Conservation (phyloP, 2,113 vertebrate species). For the Gorilla gorilla region DNA sequence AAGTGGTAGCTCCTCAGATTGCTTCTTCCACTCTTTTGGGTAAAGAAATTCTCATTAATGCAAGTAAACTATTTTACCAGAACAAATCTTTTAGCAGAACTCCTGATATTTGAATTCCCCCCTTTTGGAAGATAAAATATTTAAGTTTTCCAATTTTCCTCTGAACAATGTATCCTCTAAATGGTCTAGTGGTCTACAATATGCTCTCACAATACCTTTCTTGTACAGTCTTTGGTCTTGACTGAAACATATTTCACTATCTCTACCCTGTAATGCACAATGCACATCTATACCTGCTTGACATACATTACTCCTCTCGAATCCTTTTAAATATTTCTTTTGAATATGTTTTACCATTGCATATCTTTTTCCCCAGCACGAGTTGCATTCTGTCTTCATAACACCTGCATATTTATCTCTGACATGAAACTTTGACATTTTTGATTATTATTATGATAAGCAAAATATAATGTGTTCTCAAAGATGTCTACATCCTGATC, state of each 20-base stretch:
- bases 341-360: not conserved
- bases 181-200: not conserved
- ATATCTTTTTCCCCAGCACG: not conserved
- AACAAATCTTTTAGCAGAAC: not conserved
- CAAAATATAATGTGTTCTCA: not conserved
- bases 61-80: not conserved
- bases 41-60: not conserved
- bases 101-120: not conserved
- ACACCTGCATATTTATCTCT: not conserved
- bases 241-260: not conserved
- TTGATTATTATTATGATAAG: not conserved
- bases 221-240: not conserved
- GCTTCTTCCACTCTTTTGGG: not conserved
- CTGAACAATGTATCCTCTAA: not conserved
- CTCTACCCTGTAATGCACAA: not conserved
- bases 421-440: not conserved
- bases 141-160: conserved; percentile 3
- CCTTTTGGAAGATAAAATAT: not conserved
- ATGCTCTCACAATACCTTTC: not conserved
- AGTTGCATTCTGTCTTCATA: not conserved
- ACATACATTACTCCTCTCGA: not conserved
- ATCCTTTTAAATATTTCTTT: not conserved
- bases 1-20: not conserved
- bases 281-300: not conserved
- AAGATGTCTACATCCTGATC: not conserved